Evolutionary conservation across 2,888 invertebrate genomes (phyloP).

Genomic region (Ischnura elegans): DNA sequence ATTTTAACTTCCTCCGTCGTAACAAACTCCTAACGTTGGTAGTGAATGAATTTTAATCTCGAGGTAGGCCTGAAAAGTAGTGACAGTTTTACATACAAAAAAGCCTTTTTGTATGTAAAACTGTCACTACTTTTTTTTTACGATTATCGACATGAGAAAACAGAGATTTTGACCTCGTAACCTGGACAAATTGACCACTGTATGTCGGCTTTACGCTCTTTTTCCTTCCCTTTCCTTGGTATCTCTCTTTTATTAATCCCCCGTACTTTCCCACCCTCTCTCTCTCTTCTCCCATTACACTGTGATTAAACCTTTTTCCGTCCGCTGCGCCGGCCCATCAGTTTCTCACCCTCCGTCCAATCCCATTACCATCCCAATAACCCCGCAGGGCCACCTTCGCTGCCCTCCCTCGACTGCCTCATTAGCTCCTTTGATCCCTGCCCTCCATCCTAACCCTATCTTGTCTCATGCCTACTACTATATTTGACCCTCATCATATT

Average conservation of each 20-base stretch:
- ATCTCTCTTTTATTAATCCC: neutral
- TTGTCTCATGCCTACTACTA: neutral
- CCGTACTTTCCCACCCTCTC: neutral
- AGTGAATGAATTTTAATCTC: no score
- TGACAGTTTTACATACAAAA: no score
- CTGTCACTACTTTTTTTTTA: no score
- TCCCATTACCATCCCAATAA: neutral
- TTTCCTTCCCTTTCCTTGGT: neutral
- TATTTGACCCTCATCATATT: no score
- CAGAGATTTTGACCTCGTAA: no score
- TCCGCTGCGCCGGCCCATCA: neutral
- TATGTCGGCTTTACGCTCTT: neutral
- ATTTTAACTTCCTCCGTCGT: no score
- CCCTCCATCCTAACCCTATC: neutral
- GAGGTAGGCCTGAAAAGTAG: no score
- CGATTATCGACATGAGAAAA: no score
- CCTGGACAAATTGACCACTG: no score
- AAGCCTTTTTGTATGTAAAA: no score
- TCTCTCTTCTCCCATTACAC: neutral
- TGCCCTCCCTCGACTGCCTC: constrained; percentile 21
- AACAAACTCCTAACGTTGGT: no score
- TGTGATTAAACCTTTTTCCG: neutral
- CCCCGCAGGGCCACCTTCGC: neutral
- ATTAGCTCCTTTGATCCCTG: constrained; percentile 12
- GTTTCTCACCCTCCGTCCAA: neutral